Conservation (phyloP, 2,797 vertebrate genomes). For the Lepilemur ruficaudatus region DNA sequence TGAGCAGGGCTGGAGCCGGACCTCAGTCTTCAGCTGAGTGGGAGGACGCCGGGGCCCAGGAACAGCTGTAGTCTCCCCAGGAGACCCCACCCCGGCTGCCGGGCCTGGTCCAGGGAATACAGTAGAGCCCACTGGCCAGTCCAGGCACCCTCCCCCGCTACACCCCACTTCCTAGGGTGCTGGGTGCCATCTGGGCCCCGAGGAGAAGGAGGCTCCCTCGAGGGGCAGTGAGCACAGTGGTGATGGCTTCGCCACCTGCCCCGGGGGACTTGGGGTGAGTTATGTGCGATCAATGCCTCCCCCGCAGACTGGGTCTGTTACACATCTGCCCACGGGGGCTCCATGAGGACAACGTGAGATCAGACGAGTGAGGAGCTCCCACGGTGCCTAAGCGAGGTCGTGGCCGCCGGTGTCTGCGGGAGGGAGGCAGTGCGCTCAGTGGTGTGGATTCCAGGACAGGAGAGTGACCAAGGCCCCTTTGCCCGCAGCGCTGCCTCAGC, state of each 20-base stretch:
- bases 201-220: not conserved
- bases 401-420: not conserved
- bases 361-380: not conserved
- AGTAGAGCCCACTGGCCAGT: accelerated
- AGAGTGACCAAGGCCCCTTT: no score
- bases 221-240: not conserved
- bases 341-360: not conserved
- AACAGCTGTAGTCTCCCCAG: not conserved
- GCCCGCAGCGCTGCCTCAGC: not conserved
- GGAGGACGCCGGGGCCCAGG: not conserved
- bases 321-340: not conserved
- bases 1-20: not conserved
- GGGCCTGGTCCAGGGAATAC: not conserved
- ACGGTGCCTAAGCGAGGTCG: not conserved
- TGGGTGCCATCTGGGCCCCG: not conserved
- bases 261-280: not conserved
- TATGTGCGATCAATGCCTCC: accelerated
- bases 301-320: not conserved
- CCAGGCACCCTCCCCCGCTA: not conserved
- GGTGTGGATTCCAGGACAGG: no score
- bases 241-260: not conserved
- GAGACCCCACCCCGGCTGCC: not conserved
- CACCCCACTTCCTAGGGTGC: not conserved
- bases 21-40: accelerated
- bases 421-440: not conserved